These are phyloP conservation scores for Tipula vernalis DNA, from an alignment of 2,888 invertebrate genomes.

Conservation along the genomic window DNA sequence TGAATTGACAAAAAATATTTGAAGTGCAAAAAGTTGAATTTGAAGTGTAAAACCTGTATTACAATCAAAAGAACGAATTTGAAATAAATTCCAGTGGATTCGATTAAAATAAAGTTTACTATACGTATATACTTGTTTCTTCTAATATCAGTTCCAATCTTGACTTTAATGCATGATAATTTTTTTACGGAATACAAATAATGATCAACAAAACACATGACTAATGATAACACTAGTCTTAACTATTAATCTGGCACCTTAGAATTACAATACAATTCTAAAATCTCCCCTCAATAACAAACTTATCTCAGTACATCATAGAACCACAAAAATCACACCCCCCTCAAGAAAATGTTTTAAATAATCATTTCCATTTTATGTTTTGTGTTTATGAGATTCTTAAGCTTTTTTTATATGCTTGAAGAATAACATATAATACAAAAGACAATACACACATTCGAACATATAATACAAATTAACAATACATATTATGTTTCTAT, in stretches of 20 bases:
- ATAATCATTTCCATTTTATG: neutral
- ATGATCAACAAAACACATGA: neutral
- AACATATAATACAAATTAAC: neutral
- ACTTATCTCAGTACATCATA: neutral
- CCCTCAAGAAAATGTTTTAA: neutral
- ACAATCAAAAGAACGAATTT: too few species aligned
- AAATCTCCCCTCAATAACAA: neutral
- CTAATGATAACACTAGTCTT: neutral
- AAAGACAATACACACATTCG: neutral
- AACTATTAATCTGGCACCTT: neutral
- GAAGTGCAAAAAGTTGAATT: too few species aligned
- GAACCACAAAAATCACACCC: neutral
- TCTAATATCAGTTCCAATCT: too few species aligned
- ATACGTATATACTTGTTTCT: too few species aligned
- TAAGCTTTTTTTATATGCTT: neutral
- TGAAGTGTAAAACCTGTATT: too few species aligned
- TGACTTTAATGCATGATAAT: too few species aligned
- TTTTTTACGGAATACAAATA: neutral
- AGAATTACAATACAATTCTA: neutral
- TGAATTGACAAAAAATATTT: too few species aligned
- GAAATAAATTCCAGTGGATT: too few species aligned
- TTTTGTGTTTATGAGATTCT: neutral
- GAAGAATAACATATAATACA: neutral
- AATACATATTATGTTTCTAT: constrained; percentile 5
- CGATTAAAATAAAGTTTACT: too few species aligned